phyloP scores from a whole-genome alignment of 1,140 invertebrate species.

The Rhynchophorus ferrugineus region DNA sequence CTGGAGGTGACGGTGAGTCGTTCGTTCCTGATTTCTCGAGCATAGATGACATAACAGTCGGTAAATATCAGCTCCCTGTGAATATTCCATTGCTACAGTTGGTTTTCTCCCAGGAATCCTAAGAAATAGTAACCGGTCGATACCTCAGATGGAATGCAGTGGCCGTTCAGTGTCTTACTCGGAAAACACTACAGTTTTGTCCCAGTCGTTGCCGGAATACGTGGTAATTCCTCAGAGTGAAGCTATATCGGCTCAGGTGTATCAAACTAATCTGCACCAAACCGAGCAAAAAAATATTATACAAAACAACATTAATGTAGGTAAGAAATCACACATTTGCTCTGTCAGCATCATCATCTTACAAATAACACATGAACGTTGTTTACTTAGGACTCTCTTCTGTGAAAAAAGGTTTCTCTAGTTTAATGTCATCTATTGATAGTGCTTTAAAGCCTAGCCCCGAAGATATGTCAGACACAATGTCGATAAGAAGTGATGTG shows the following conservation, averaged over 20 bases:
- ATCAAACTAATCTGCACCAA: background rate
- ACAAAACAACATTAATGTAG: conserved; percentile 20
- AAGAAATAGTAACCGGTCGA: conserved; percentile 17
- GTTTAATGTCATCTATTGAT: conserved; percentile 73
- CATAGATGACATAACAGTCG: conserved; percentile 57
- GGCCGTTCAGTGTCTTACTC: conserved; percentile 13
- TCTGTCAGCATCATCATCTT: no score
- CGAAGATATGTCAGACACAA: conserved; percentile 63
- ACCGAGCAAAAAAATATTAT: conserved; percentile 6
- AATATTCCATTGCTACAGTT: no score
- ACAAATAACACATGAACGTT: no score
- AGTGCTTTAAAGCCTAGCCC: conserved; percentile 62
- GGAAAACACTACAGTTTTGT: conserved; percentile 11
- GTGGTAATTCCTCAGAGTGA: conserved; percentile 1
- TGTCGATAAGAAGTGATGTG: conserved; percentile 64
- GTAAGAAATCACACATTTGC: conserved; percentile 5
- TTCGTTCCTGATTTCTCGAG: conserved; percentile 74
- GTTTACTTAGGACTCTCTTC: conserved; percentile 53
- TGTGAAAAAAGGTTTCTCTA: conserved; percentile 72
- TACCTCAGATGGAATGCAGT: conserved; percentile 9
- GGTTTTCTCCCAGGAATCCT: conserved; percentile 12
- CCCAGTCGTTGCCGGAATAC: conserved; percentile 12
- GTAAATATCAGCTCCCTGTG: conserved; percentile 16
- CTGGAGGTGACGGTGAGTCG: conserved; percentile 69
- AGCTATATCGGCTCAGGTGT: background rate